Evolutionary conservation across 2,797 vertebrate genomes (phyloP), one percentile per base, ranked within the genome.

Genomic region (Oreonectes daqikongensis): DNA sequence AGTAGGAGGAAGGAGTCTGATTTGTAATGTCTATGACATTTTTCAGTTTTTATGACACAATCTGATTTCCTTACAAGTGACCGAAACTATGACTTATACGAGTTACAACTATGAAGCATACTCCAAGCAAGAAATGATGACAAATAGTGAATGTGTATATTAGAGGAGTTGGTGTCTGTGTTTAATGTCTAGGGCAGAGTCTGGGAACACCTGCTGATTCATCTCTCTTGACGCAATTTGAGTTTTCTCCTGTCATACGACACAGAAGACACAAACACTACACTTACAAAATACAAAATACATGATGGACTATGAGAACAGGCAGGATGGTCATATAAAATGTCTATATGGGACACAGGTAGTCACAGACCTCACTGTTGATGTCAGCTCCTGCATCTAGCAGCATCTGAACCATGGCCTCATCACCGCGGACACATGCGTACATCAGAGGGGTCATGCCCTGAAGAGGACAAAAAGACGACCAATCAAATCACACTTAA

Each of bases 341-440:
- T 24, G 26, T 68, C n/a, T 35, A 57, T 32, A 28, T 30, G 17
- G 28, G 26, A 68, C 44, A 57, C 42, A 50, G 22, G 80, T 46
- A 42, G 22, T 72, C 87, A 84, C 95, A 94, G 85, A 99, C 96
- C 96, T 99, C 97, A 78, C 94, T 95, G 90, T 98, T 98, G 84
- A 99, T 95, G 84, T 97, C 94, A 66, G 97, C 97, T 90, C 97
- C 97, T 18, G 96, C 96, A 83, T 99, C 97, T 90, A 99, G 93
- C 88, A 99, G 92, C 97, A 98, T 98, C 93, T 99, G 97, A 52
- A 99, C 97, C 97, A 99, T 99, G 52, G 97, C 97, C 88, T 99
- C 97, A 69, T 99, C 97, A 75, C 97, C 97, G 55, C 95, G 94
- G 86, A 96, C 95, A 83, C 97, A 99, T 59, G 97, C 96, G 10